Conservation (phyloP, 1,140 invertebrate genomes). For the Thaumatotibia leucotreta region DNA sequence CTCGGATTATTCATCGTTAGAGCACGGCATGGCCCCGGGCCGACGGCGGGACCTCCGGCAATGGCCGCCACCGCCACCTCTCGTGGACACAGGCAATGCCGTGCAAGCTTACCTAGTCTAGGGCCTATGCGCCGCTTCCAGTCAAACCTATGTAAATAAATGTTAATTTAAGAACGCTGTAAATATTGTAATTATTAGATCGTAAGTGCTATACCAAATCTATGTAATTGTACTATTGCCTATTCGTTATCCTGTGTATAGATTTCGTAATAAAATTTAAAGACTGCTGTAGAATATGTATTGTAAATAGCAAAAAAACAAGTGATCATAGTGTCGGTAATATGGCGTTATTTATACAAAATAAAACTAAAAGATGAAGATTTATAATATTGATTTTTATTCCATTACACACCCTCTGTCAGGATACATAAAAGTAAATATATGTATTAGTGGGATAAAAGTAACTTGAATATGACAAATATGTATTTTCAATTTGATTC, state of each 20-base stretch:
- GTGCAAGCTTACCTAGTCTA: slow-evolving; percentile 75
- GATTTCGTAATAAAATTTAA: slow-evolving; percentile 72
- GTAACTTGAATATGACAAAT: too few relatives aligned
- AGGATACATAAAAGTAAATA: neutral
- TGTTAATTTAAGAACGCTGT: slow-evolving; percentile 33
- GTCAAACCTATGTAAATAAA: slow-evolving; percentile 43
- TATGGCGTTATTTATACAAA: slow-evolving; percentile 74
- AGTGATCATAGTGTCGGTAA: slow-evolving; percentile 72
- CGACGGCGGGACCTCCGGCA: slow-evolving; percentile 62
- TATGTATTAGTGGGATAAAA: neutral
- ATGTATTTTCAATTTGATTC: too few relatives aligned
- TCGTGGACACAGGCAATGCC: slow-evolving; percentile 63
- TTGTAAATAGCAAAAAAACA: slow-evolving; percentile 72
- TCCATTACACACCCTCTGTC: slow-evolving; percentile 10
- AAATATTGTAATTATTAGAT: slow-evolving; percentile 72
- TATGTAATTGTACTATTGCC: slow-evolving; percentile 72
- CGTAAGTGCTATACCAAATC: slow-evolving; percentile 73
- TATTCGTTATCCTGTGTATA: slow-evolving; percentile 74
- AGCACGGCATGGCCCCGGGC: slow-evolving; percentile 71
- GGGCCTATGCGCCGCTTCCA: slow-evolving; percentile 55
- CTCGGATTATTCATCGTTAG: slow-evolving; percentile 83
- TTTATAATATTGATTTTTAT: slow-evolving; percentile 59
- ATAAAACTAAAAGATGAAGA: slow-evolving; percentile 66
- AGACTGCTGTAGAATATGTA: slow-evolving; percentile 75
- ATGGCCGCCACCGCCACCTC: slow-evolving; percentile 63